Conservation (phyloP, 2,888 invertebrate genomes). For the Chymomyza procnemis region DNA sequence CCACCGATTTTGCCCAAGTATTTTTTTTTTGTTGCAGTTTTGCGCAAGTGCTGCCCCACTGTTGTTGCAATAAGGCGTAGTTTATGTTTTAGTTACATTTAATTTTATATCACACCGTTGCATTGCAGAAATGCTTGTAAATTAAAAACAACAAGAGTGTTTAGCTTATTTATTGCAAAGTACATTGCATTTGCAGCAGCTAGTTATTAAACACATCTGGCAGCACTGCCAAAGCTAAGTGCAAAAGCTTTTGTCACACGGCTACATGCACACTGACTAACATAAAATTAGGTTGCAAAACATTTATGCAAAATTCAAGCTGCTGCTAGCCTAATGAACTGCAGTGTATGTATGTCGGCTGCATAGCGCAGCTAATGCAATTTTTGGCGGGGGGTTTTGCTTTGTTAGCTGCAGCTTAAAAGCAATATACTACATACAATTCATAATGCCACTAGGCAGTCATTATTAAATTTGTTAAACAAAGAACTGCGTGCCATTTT, state of each 20-base stretch:
- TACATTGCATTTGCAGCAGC: conserved; percentile 25
- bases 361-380: conserved; percentile 12
- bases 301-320: conserved; percentile 18
- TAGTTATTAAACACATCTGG: conserved; percentile 23
- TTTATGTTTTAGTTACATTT: background rate
- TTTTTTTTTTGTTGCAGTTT: conserved; percentile 8
- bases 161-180: background rate
- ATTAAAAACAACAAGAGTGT: background rate
- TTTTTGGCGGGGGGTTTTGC: conserved; percentile 15
- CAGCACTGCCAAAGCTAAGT: conserved; percentile 35
- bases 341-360: background rate
- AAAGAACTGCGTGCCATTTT: background rate
- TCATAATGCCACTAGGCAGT: too few species aligned
- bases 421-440: too few species aligned
- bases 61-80: conserved; percentile 1
- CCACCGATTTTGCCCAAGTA: conserved; percentile 1
- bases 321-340: background rate
- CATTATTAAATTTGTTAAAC: too few species aligned
- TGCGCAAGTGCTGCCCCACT: conserved; percentile 52
- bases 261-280: conserved; percentile 30
- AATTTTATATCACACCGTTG: background rate
- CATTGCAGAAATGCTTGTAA: background rate
- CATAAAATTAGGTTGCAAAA: conserved; percentile 34
- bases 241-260: conserved; percentile 35
- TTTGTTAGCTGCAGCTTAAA: background rate